Conservation (phyloP, 2,797 vertebrate genomes). For the Manis pentadactyla region DNA sequence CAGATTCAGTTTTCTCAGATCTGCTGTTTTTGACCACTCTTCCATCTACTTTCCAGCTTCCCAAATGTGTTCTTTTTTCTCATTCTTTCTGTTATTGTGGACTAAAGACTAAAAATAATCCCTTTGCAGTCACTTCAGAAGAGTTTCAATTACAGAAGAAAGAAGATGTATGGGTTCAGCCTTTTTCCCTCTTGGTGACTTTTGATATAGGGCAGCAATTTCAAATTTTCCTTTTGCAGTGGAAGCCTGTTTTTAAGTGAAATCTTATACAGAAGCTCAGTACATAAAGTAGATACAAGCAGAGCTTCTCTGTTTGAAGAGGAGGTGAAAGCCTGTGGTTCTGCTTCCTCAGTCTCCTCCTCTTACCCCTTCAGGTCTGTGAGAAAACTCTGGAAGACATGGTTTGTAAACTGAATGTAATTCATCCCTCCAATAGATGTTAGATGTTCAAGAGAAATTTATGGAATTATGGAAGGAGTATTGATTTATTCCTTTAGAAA, state of each 20-base stretch:
- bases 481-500: neutral
- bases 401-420: neutral
- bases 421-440: neutral
- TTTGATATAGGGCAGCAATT: neutral
- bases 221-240: neutral
- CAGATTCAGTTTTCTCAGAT: neutral
- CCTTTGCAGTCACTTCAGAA: neutral
- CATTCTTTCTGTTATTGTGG: neutral
- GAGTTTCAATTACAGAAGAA: neutral
- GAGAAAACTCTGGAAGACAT: neutral
- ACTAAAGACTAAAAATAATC: neutral
- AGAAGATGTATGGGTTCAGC: neutral
- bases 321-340: neutral
- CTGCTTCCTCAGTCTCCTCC: neutral
- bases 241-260: neutral
- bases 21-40: neutral
- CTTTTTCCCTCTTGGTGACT: neutral
- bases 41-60: neutral
- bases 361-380: neutral
- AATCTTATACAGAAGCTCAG: neutral
- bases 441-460: neutral
- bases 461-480: neutral
- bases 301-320: neutral
- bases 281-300: neutral
- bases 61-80: neutral